These are phyloP conservation scores for Toxotes jaculatrix DNA, from an alignment of 2,113 vertebrate species.

Conservation along the genomic window DNA sequence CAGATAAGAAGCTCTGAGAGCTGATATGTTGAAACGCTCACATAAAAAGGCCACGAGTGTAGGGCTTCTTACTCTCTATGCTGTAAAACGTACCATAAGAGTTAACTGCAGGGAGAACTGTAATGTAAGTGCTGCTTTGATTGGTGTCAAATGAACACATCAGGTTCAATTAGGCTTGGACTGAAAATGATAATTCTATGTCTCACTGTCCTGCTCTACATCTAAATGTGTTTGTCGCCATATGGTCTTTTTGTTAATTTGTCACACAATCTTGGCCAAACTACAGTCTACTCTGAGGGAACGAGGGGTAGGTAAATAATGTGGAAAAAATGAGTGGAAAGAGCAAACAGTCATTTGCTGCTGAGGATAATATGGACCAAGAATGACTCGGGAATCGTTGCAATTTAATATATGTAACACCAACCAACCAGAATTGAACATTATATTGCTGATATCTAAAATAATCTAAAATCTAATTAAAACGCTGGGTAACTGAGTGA, in stretches of 20 bases:
- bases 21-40: not conserved
- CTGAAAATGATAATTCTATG: not conserved
- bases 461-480: too few relatives aligned
- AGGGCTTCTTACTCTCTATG: too few relatives aligned
- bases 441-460: too few relatives aligned
- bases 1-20: not conserved
- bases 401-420: not conserved
- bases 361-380: not conserved
- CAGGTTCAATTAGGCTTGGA: not conserved
- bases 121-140: too few relatives aligned
- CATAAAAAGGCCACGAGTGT: not conserved
- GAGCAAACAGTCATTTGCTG: conserved; percentile 32
- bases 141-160: too few relatives aligned
- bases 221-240: not conserved
- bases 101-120: not conserved
- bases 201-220: not conserved
- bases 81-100: not conserved
- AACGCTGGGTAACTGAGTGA: too few relatives aligned
- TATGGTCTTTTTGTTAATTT: not conserved
- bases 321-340: conserved; percentile 11
- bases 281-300: not conserved
- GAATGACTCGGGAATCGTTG: not conserved
- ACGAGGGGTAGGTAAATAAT: not conserved
- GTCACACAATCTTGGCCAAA: not conserved
- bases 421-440: not conserved